Evolutionary conservation across 2,888 invertebrate genomes (phyloP), one percentile per base, ranked within the genome.

Genomic region (Synanthedon formicaeformis): DNA sequence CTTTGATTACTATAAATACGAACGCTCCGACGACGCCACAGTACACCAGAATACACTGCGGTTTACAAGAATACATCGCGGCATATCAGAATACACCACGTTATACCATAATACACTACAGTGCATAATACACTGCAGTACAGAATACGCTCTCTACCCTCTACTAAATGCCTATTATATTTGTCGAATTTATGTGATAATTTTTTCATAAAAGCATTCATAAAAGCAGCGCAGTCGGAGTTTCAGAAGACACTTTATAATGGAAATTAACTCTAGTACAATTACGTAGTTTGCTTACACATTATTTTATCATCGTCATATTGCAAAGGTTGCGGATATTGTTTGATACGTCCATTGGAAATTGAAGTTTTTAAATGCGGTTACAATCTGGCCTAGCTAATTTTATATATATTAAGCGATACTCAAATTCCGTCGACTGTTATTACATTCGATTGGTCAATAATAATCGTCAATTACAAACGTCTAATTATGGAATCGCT

Each of bases 221-320:
- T 65, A 73, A 64, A 34, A 34, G 60, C 73, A 64, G 59, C 59
- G 64, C 60, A 50, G 10, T 57, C 60, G 55, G 52, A 57, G 56
- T 23, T 49, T 13, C 16, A 74, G 76, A 78, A 80, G 81, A 81
- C 81, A 77, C 75, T 77, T 81, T 73, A 73, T 70, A 76, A 70
- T 78, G 72, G 70, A 78, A 83, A 81, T 78, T 82, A 81, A 66
- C 57, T 71, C 82, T 83, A 82, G 69, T 75, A 78, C 67, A 73
- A 65, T 75, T 79, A 81, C 75, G 80, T 80, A 78, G 73, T 73
- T 75, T 75, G 79, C 68, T 67, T 74, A 69, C 69, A 52, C 59
- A 58, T 56, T 58, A 59, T 60, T 62, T 63, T 65, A 59, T 67
- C 70, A 69, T 60, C 54, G 59, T 59, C 56, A 59, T 61, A 71